Evolutionary conservation across 2,797 vertebrate genomes (phyloP).

Genomic region (Typhlichthys eigenmanni): DNA sequence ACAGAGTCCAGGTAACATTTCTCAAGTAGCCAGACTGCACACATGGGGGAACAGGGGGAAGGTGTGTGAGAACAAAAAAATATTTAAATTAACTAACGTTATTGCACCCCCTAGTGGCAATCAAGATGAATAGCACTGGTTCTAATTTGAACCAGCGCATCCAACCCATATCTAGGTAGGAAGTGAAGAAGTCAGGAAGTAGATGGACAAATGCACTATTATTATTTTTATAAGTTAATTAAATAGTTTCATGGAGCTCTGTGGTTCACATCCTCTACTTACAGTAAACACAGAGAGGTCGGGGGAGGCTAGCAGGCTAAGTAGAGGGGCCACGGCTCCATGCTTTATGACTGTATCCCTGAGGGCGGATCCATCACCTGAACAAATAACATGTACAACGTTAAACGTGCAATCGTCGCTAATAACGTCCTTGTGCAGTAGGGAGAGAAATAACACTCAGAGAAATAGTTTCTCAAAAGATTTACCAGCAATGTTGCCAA

Average conservation of each 20-base stretch:
- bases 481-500: conserved; percentile 96
- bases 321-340: conserved; percentile 85
- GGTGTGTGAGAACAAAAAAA: background rate
- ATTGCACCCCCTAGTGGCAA: conserved; percentile 49
- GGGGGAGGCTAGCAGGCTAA: conserved; percentile 87
- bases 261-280: conserved; percentile 58
- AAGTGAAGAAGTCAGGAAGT: background rate
- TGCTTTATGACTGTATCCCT: conserved; percentile 94
- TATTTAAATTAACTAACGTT: background rate
- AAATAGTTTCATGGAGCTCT: background rate
- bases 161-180: background rate
- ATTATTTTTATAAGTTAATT: background rate
- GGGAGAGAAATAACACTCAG: background rate
- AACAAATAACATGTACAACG: background rate
- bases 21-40: conserved; percentile 88
- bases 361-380: conserved; percentile 91
- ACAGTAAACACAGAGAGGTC: conserved; percentile 86
- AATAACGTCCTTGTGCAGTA: rapidly evolving
- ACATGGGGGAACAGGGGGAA: background rate
- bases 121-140: background rate
- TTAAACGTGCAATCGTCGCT: background rate
- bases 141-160: background rate
- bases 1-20: conserved; percentile 95
- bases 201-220: background rate
- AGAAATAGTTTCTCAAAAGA: background rate